Conservation (phyloP, 2,113 vertebrate genomes). For the Cyphomyrus discorhynchus region DNA sequence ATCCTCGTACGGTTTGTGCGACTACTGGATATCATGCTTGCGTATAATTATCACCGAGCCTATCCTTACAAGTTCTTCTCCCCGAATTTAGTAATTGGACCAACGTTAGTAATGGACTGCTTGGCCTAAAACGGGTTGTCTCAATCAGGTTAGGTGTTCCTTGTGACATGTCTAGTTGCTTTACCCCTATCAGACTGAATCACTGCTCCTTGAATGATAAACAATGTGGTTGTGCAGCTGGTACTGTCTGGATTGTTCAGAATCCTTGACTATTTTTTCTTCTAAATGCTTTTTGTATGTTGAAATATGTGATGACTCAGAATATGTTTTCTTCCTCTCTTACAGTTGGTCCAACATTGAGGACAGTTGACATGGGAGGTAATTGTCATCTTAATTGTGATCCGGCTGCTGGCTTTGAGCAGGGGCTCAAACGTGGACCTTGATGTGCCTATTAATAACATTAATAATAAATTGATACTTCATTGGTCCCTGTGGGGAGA, state of each 20-base stretch:
- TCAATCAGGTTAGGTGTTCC: background rate
- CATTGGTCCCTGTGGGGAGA: no score
- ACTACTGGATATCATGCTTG: background rate
- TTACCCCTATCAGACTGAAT: background rate
- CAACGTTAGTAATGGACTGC: background rate
- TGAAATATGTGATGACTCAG: background rate
- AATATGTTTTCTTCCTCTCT: background rate
- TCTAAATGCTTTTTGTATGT: background rate
- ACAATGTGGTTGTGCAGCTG: background rate
- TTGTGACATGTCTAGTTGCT: no score
- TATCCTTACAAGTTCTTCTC: background rate
- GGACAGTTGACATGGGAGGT: conserved; percentile 25
- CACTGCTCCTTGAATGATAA: background rate
- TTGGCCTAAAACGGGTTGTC: background rate
- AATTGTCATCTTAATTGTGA: background rate
- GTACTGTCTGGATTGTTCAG: background rate
- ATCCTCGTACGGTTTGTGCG: background rate
- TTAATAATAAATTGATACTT: no score
- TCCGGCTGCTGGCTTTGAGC: background rate
- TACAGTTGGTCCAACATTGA: background rate
- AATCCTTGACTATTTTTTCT: background rate
- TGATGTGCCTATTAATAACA: background rate
- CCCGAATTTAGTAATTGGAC: background rate
- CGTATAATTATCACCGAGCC: background rate
- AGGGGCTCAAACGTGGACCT: background rate